Base-by-base conservation (phyloP, 2,797 vertebrate species). In the Neolamprologus multifasciatus region DNA sequence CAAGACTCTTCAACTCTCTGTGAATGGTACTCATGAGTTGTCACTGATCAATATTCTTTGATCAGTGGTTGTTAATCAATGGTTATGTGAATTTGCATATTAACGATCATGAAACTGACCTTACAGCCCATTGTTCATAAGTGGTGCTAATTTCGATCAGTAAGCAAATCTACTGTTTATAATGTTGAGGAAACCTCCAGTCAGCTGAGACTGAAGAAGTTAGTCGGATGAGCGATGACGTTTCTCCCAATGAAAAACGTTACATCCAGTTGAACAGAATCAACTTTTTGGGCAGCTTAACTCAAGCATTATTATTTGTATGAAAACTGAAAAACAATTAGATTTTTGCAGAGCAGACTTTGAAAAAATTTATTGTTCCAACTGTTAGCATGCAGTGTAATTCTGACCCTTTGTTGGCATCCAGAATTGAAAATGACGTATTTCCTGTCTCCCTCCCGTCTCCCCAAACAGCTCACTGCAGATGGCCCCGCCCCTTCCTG, bases 281-380 rank as follows among this genome's bases (percentile, higher is more conserved):
- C 54, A 5, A 29, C 23, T 16, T 55, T 55, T 55, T 55, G 54
- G 54, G 54, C 16, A 19, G 29, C 31, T 33, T 62, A 62, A 33
- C 19, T 19, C 16, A 10, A 62, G 29, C 6, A 62, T 62, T 62
- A 33, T 62, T 62, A 33, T 17, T 33, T 0, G 1, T 33, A n/a
- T 31, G 10, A 19, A 2, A 33, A 64, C 59, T 64, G 31, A 36
- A 36, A 64, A 0, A 36, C 17, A 64, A n/a, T 36, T 36, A n/a
- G 17, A 9, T n/a, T 64, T 5, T 64, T 33, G 3, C 10, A 19
- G 10, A n/a, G 10, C 59, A 36, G 31, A 36, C 10, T 11, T 11
- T 11, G 31, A 19, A n/a, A 64, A 2, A 2, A 0, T 0, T 3
- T 11, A 64, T 36, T 1, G 6, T 64, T 7, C 59, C 31, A 64